phyloP scores from a whole-genome alignment of 2,888 invertebrate genomes.

The Lissocephala sabroskyi region DNA sequence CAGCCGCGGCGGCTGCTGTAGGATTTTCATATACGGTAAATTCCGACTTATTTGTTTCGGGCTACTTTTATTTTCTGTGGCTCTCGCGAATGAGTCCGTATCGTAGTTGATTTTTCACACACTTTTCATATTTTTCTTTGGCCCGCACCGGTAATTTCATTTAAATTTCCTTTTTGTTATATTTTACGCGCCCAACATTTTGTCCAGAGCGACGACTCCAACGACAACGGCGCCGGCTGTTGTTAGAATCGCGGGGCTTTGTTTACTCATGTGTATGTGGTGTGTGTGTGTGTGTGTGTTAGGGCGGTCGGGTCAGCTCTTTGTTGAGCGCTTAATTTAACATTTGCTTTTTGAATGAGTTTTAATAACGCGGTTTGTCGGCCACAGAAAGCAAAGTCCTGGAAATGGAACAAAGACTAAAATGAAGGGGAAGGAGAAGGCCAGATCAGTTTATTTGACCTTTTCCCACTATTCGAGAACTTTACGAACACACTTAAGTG shows the following conservation, averaged over 20 bases:
- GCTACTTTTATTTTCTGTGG: constrained; percentile 7
- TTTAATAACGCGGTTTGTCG: constrained; percentile 14
- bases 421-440: no score
- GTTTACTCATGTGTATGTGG: not conserved
- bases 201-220: not conserved
- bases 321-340: constrained; percentile 11
- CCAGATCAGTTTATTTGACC: no score
- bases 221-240: no score
- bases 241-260: no score
- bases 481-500: no score
- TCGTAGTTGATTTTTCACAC: constrained; percentile 33
- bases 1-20: constrained; percentile 40
- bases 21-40: constrained; percentile 32
- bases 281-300: not conserved
- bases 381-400: no score
- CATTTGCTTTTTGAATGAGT: constrained; percentile 24
- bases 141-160: constrained; percentile 41
- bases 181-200: constrained; percentile 11
- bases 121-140: constrained; percentile 36
- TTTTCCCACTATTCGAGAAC: no score
- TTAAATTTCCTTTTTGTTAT: constrained; percentile 29
- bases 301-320: not conserved
- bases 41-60: not conserved
- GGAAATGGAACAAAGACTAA: not conserved
- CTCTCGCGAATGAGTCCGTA: no score